Base-by-base conservation (phyloP, 2,888 invertebrate species). In the Erebia ligea region DNA sequence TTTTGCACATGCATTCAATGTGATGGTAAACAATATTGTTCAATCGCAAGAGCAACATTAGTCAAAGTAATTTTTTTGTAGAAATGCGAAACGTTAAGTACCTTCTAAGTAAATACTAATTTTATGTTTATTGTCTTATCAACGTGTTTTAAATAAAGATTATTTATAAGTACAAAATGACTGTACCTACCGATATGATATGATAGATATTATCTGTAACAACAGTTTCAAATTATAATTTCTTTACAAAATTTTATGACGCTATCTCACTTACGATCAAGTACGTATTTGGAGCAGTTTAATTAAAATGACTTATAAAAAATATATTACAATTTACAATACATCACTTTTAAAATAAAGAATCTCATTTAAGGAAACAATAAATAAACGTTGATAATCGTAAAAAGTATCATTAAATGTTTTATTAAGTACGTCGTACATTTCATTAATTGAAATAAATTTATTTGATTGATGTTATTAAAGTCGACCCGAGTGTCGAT, bases 121-220 rank as follows among this genome's bases (percentile, higher is more conserved):
- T 9, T 17, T 48, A 48, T n/a, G 10, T 10, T 10, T n/a, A 9
- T n/a, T 52, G 52, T 52, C 34, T 52, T 52, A 52, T 52, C 52
- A 17, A 19, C 52, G 52, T 52, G n/a, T 9, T 19, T 52, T 52
- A 57, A 57, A 57, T 57, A 17, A 19, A 56, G 56, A 56, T 57
- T 21, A 25, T 57, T 21, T 57, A 8, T 15, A n/a, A 8, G 25
- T 15, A 57, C 57, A 25, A 57, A 57, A 34, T 34, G 5, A 34
- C 57, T 57, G 8, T 21, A n/a, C 15, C 15, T 21, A n/a, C 15
- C 15, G 25, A 57, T 57, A 25, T 34, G 15, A 21, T 57, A 57
- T 6, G 15, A 25, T 25, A 42, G 42, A 11, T 57, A 13, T 56
- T 56, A 56, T 56, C 56, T 15, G 8, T 15, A 15, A 57, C 15